These are phyloP conservation scores for Xanthorhoe designata DNA, from an alignment of 2,888 invertebrate genomes.

Conservation along the genomic window DNA sequence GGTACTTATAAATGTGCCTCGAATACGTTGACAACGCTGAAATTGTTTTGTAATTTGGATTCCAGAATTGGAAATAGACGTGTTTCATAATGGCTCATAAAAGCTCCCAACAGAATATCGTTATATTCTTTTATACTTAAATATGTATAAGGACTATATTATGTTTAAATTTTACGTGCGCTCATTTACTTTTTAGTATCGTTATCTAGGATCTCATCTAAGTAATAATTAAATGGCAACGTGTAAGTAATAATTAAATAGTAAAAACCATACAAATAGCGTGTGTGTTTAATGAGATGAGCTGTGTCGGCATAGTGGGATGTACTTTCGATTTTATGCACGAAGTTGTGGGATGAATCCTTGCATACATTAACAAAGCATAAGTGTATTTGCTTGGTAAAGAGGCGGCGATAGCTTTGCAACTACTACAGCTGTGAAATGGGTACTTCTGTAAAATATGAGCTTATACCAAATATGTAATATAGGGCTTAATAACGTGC, in stretches of 20 bases:
- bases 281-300: no score
- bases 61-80: constrained; percentile 38
- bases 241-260: background rate
- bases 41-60: constrained; percentile 47
- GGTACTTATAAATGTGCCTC: constrained; percentile 63
- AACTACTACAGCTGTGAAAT: no score
- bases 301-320: no score
- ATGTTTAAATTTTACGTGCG: background rate
- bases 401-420: no score
- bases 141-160: constrained; percentile 31
- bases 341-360: no score
- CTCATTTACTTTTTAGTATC: constrained; percentile 1
- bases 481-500: no score
- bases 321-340: no score
- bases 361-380: no score
- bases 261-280: no score
- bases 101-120: constrained; percentile 5
- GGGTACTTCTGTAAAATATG: no score
- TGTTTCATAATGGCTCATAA: constrained; percentile 31
- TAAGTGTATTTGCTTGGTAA: no score
- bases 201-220: background rate
- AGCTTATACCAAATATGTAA: no score
- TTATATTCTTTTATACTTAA: constrained; percentile 13
- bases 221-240: background rate
- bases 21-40: constrained; percentile 62